Conservation (phyloP, 2,113 vertebrate genomes). For the Bubo blakistoni region DNA sequence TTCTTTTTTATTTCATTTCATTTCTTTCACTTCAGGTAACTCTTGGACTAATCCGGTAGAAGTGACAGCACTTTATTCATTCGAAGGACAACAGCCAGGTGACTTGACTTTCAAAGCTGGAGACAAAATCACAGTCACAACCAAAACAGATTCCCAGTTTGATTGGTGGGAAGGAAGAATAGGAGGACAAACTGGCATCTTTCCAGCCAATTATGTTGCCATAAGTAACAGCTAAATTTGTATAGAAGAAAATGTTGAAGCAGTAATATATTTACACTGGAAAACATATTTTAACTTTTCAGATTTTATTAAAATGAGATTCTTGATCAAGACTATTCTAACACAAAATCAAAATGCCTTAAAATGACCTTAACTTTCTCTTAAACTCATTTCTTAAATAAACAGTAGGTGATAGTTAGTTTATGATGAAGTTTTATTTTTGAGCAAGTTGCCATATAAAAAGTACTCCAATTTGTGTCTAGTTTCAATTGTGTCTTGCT, state of each 20-base stretch:
- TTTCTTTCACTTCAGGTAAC: constrained; percentile 56
- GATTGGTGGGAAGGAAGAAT: constrained; percentile 96
- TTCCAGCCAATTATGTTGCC: constrained; percentile 94
- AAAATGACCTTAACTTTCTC: neutral
- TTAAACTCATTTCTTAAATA: neutral
- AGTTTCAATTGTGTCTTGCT: neutral
- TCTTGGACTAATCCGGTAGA: constrained; percentile 38
- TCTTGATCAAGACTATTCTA: neutral
- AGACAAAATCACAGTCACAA: constrained; percentile 86
- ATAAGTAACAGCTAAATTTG: constrained; percentile 51
- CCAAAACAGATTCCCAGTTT: constrained; percentile 87
- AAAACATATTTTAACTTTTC: constrained; percentile 1
- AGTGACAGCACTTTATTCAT: constrained; percentile 83
- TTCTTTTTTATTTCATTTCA: neutral
- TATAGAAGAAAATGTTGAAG: neutral
- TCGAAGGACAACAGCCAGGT: constrained; percentile 85
- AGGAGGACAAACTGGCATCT: constrained; percentile 86
- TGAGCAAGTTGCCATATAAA: neutral
- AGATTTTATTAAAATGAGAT: neutral
- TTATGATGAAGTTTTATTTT: neutral
- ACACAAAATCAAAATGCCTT: neutral
- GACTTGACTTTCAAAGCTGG: constrained; percentile 88
- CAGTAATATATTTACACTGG: neutral
- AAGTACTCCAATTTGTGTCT: neutral
- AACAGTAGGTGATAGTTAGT: neutral